Conservation (phyloP, 30 jellyfish, hydroid and myxozoan genomes). For the Aurelia sp. region DNA sequence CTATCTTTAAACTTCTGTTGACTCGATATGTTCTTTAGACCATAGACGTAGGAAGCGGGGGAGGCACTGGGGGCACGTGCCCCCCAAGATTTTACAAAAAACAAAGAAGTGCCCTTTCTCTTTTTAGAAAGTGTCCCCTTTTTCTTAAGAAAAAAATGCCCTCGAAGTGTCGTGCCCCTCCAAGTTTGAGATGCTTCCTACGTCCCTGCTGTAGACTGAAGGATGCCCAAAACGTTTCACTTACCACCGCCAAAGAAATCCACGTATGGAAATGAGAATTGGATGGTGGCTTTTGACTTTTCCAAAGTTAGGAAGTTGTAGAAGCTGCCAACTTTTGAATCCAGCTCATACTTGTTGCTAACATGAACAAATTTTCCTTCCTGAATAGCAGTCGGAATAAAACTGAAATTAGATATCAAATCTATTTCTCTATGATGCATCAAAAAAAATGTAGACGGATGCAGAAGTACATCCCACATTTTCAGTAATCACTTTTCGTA, state of each 20-base stretch:
- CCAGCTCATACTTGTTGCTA: slow-evolving; percentile 17
- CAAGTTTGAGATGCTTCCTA: no score
- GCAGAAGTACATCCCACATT: background rate
- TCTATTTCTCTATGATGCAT: background rate
- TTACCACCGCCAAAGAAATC: slow-evolving; percentile 48
- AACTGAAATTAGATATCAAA: background rate
- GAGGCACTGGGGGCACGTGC: no score
- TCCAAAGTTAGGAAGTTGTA: slow-evolving; percentile 7
- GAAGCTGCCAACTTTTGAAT: slow-evolving; percentile 29
- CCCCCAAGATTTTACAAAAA: no score
- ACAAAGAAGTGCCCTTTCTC: no score
- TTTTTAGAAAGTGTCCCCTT: no score
- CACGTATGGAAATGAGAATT: slow-evolving; percentile 31
- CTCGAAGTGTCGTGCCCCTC: no score
- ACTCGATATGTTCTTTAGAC: no score
- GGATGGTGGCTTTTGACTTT: slow-evolving; percentile 7
- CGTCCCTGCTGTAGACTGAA: no score
- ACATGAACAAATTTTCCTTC: slow-evolving; percentile 39
- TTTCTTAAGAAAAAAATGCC: no score
- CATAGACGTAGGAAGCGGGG: no score
- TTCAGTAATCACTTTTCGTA: background rate
- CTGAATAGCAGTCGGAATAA: background rate
- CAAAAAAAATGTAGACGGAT: background rate
- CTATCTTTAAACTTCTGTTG: no score
- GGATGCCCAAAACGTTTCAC: background rate